These are phyloP conservation scores for Meleagris gallopavo DNA, from an alignment of 2,113 vertebrate species.

Conservation along the genomic window DNA sequence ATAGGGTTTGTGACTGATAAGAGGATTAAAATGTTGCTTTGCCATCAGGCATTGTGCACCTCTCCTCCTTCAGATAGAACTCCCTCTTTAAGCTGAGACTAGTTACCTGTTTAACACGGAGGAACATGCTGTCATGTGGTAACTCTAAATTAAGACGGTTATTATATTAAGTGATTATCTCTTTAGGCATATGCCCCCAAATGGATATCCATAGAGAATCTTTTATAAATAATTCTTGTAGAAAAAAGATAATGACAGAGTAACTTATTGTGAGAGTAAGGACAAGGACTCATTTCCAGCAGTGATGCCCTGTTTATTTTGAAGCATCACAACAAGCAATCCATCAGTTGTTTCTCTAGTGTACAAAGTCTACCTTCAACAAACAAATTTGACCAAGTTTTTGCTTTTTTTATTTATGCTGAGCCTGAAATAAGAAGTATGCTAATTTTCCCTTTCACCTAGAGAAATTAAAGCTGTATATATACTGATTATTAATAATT, in stretches of 20 bases:
- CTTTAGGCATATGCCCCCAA: not conserved
- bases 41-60: not conserved
- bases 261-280: not conserved
- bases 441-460: not conserved
- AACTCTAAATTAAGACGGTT: conserved; percentile 22
- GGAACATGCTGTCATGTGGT: not conserved
- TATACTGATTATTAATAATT: not conserved
- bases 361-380: not conserved
- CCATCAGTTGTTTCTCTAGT: not conserved
- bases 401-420: not conserved
- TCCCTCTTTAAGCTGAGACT: not conserved
- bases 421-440: not conserved
- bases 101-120: not conserved
- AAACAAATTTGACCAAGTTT: not conserved
- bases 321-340: not conserved
- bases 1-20: conserved; percentile 19
- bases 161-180: conserved; percentile 32
- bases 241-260: conserved; percentile 10
- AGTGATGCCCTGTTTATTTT: not conserved
- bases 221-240: conserved; percentile 60
- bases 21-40: conserved; percentile 9
- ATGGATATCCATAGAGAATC: not conserved
- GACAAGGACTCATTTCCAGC: not conserved
- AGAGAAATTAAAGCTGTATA: not conserved
- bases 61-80: not conserved